Evolutionary conservation across 2,797 vertebrate genomes (phyloP).

Genomic region (Tolypeutes matacus): DNA sequence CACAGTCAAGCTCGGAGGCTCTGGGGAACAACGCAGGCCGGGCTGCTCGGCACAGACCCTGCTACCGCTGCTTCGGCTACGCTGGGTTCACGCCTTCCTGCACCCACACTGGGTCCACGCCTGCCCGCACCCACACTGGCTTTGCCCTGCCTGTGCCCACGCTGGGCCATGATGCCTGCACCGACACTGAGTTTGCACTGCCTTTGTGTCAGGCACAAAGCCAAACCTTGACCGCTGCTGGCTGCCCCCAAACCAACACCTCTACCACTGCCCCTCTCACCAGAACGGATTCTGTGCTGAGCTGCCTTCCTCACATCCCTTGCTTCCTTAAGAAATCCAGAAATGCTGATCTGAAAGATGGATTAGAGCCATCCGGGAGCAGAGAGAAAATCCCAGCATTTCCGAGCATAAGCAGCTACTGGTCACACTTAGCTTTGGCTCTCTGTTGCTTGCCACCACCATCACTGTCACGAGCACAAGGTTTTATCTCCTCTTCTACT

Average conservation of each 20-base stretch:
- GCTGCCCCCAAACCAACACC: background rate
- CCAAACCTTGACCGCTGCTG: background rate
- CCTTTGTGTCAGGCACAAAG: background rate
- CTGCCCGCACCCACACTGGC: no score
- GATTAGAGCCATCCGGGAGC: accelerated
- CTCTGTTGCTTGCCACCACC: background rate
- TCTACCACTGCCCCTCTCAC: background rate
- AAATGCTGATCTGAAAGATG: background rate
- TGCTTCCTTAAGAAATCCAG: background rate
- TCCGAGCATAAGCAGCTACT: background rate
- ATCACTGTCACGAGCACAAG: accelerated
- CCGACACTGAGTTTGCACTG: no score
- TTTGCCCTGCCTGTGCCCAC: no score
- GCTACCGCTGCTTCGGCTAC: background rate
- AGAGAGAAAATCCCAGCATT: background rate
- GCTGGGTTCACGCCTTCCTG: no score
- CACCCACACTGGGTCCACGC: no score
- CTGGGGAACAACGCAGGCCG: background rate
- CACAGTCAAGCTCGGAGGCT: background rate
- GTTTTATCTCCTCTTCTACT: background rate
- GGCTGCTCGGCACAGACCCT: background rate
- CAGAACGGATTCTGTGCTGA: no score
- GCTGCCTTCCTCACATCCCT: accelerated
- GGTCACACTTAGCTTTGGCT: background rate
- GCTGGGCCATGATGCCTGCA: no score